Conservation (phyloP, 1,140 invertebrate species). For the Papilio dardanus region DNA sequence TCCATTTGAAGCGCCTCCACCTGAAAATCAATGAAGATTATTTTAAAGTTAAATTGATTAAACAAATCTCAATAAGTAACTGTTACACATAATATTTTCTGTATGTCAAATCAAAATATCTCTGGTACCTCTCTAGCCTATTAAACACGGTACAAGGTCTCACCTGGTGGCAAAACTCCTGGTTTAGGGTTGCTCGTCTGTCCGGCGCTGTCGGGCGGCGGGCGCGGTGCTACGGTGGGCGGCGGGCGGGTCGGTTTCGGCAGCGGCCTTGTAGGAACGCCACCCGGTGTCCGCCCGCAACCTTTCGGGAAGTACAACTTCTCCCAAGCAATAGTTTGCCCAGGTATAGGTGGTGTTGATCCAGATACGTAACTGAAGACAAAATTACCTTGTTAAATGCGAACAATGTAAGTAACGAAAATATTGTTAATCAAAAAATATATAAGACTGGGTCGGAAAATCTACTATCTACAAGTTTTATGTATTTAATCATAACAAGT, state of each 20-base stretch:
- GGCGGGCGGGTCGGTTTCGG: slow-evolving; percentile 48
- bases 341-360: slow-evolving; percentile 53
- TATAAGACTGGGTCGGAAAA: too few species aligned
- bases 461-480: not conserved
- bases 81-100: too few species aligned
- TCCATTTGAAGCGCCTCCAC: slow-evolving; percentile 40
- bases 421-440: too few species aligned
- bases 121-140: too few species aligned
- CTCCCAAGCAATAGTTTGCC: slow-evolving; percentile 66
- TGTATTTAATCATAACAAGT: not conserved
- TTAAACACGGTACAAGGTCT: too few species aligned
- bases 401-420: too few species aligned
- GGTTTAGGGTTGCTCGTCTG: slow-evolving; percentile 65
- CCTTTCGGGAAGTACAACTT: slow-evolving; percentile 73
- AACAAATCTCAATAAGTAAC: not conserved
- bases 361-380: slow-evolving; percentile 51
- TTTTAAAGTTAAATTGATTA: not conserved
- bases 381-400: not conserved
- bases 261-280: slow-evolving; percentile 65
- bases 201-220: slow-evolving; percentile 60
- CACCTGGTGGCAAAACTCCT: slow-evolving; percentile 58
- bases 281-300: slow-evolving; percentile 72
- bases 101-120: not conserved
- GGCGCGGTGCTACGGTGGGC: slow-evolving; percentile 18
- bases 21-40: slow-evolving; percentile 24